Evolutionary conservation across 2,113 vertebrate species (phyloP).

Genomic region (Tetrax tetrax): DNA sequence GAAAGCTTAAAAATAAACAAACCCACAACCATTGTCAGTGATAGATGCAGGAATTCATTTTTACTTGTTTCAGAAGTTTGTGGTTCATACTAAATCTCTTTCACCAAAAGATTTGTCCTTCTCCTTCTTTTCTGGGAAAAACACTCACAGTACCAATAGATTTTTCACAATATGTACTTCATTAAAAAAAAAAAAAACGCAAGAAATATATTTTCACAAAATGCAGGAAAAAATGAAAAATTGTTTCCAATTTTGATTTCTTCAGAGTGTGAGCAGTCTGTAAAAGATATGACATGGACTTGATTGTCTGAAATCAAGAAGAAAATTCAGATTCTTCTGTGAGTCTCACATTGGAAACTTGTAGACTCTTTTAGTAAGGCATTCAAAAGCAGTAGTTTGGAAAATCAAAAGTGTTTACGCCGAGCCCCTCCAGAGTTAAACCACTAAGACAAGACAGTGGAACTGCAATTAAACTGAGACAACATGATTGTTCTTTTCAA

Average conservation of each 20-base stretch:
- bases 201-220: not conserved
- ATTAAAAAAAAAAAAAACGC: not conserved
- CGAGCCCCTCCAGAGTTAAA: not conserved
- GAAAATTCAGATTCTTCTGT: not conserved
- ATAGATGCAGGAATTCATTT: not conserved
- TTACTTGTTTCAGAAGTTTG: not conserved
- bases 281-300: not conserved
- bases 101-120: not conserved
- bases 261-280: not conserved
- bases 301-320: not conserved
- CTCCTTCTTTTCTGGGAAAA: not conserved
- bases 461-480: not conserved
- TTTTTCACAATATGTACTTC: not conserved
- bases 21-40: not conserved
- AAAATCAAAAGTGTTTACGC: not conserved
- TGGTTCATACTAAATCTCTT: not conserved
- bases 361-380: not conserved
- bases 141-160: not conserved
- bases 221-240: not conserved
- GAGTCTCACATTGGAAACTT: not conserved
- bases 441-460: not conserved
- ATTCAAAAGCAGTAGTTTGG: not conserved
- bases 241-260: not conserved
- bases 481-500: not conserved
- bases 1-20: not conserved